These are phyloP conservation scores for Scaptomyza cyrtandrae DNA, from an alignment of 2,888 invertebrate species.

Conservation along the genomic window DNA sequence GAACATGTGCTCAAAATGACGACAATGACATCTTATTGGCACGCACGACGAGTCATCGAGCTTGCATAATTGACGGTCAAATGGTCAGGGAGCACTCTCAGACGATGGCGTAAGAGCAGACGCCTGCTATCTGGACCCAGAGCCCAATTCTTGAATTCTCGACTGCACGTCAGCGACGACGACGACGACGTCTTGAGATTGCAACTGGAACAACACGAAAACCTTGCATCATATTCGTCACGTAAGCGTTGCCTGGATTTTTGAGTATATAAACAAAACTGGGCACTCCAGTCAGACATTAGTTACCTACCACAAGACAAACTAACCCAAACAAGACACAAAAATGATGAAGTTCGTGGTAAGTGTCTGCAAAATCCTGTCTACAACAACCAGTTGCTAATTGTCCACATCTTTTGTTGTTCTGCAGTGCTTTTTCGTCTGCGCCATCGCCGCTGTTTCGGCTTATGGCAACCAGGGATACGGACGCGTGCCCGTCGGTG, in stretches of 20 bases:
- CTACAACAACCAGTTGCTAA: constrained; percentile 7
- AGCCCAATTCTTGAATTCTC: constrained; percentile 41
- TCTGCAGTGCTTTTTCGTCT: constrained; percentile 67
- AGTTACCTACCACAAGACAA: constrained; percentile 61
- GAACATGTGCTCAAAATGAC: constrained; percentile 17
- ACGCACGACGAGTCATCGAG: constrained; percentile 54
- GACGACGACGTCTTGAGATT: constrained; percentile 70
- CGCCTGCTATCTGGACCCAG: constrained; percentile 70
- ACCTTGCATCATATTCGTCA: constrained; percentile 71
- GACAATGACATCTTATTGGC: constrained; percentile 26
- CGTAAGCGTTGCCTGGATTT: constrained; percentile 71
- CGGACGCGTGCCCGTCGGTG: constrained; percentile 53
- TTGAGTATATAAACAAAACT: constrained; percentile 67
- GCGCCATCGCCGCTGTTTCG: constrained; percentile 64
- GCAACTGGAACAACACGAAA: constrained; percentile 48
- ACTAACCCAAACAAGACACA: constrained; percentile 54
- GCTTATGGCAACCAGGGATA: constrained; percentile 49
- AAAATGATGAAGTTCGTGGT: constrained; percentile 73
- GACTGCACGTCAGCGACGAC: constrained; percentile 32
- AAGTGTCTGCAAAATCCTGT: constrained; percentile 47
- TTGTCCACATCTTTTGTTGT: neutral
- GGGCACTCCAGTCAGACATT: constrained; percentile 53
- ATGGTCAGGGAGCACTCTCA: constrained; percentile 23
- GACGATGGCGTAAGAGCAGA: constrained; percentile 67
- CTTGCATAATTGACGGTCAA: constrained; percentile 42